Evolutionary conservation across 2,888 invertebrate genomes (phyloP), one percentile per base, ranked within the genome.

Genomic region (Eupithecia dodoneata): DNA sequence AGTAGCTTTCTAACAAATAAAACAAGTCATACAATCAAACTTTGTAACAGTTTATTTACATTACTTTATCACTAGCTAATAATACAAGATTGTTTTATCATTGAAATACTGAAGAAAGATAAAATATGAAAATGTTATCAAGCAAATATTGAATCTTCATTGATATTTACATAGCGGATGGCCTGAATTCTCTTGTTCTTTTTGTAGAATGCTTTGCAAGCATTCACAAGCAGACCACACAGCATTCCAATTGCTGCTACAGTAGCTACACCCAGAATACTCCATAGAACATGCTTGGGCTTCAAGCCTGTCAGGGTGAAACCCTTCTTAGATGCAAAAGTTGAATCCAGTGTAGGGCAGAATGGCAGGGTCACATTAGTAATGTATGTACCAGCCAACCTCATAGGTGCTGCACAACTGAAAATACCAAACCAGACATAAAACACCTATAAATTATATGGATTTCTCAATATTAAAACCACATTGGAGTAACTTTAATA

Each of bases 331-430:
- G 84, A 76, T 71, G 86, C 82, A 86, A 88, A 90, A 82, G 92
- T 90, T 52, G 86, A 89, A 76, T 94, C 93, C 83, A 94, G 89
- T 72, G 89, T 91, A 15, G 94, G 94, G 77, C 94, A 94, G 84
- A 89, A 92, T 55, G 91, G 87, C 59, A 91, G 77, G 76, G 92
- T 90, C 76, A 95, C 90, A 76, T 95, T 93, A 75, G 94, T 94
- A 52, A 95, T 86, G 77, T 90, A 90, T 52, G 88, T 87, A 76
- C 95, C 95, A 82, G 90, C 90, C 76, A 93, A 80, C 83, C 87
- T 90, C 90, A 94, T 91, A 70, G 95, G 95, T 69, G 94, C 93
- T 76, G 93, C 91, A 87, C 95, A 95, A 81, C 95, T 95, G 90
- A 82, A 92, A 92, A 82, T 78, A 76, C 74, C 78, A 75, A 82